Conservation (phyloP, 2,888 invertebrate species). For the Bruchidius siliquastri region DNA sequence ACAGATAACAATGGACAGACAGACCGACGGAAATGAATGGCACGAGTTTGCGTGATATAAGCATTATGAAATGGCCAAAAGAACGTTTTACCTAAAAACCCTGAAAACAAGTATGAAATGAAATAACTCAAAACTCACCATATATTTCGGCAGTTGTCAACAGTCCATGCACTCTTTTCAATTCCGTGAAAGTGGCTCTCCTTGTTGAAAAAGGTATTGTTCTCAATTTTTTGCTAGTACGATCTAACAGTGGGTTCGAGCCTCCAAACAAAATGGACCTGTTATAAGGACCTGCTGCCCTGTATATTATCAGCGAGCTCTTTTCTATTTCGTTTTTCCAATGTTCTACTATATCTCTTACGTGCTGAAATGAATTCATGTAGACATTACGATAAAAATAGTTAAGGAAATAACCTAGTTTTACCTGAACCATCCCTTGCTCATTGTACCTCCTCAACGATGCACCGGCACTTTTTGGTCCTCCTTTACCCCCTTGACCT, state of each 20-base stretch:
- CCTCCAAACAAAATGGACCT: conserved; percentile 70
- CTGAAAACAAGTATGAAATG: too few species aligned
- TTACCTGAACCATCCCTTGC: conserved; percentile 65
- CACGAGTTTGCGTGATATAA: too few species aligned
- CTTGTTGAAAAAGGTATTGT: conserved; percentile 78
- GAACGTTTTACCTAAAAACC: too few species aligned
- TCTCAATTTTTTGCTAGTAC: conserved; percentile 59
- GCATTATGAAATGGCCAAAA: too few species aligned
- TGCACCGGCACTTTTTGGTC: conserved; percentile 74
- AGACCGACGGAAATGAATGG: too few species aligned
- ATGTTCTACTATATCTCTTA: conserved; percentile 62
- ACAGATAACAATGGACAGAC: too few species aligned
- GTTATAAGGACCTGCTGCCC: conserved; percentile 71
- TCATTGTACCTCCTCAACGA: conserved; percentile 77
- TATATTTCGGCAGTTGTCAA: conserved; percentile 64
- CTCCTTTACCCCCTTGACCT: conserved; percentile 51
- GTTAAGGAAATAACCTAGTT: too few species aligned
- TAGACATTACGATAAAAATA: too few species aligned
- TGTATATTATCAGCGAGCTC: conserved; percentile 69
- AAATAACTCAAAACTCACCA: conserved; percentile 48
- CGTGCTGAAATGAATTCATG: conserved; percentile 66
- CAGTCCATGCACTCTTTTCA: conserved; percentile 67
- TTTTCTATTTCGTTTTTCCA: conserved; percentile 65
- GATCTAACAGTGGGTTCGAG: conserved; percentile 62
- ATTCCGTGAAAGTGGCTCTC: conserved; percentile 76